phyloP scores from a whole-genome alignment of 1,140 invertebrate species.

The Danaus plexippus region DNA sequence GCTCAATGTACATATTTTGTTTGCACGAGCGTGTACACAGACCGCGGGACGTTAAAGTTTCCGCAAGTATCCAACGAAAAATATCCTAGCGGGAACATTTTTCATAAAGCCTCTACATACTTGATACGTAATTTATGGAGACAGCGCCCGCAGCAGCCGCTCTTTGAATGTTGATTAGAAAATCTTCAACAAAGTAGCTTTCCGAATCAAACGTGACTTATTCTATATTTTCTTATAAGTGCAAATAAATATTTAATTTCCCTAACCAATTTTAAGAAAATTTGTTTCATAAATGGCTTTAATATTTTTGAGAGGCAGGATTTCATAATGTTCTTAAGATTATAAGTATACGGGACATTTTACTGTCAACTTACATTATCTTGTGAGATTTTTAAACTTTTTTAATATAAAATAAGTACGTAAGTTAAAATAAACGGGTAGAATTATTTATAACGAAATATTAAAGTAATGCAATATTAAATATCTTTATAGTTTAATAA shows the following conservation, averaged over 20 bases:
- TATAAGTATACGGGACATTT: no score
- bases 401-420: no score
- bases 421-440: no score
- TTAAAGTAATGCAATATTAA: no score
- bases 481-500: no score
- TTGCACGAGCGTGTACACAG: slow-evolving; percentile 34
- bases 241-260: slow-evolving; percentile 16
- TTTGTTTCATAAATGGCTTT: no score
- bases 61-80: slow-evolving; percentile 32
- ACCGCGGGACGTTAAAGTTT: slow-evolving; percentile 25
- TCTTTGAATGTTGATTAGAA: slow-evolving; percentile 64
- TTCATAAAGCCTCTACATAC: slow-evolving; percentile 62
- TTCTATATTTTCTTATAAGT: slow-evolving; percentile 29
- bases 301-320: no score
- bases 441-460: no score
- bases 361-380: no score
- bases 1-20: slow-evolving; percentile 36
- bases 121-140: slow-evolving; percentile 68
- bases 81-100: slow-evolving; percentile 54
- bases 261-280: no score
- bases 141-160: slow-evolving; percentile 42
- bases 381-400: no score
- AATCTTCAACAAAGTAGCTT: slow-evolving; percentile 36
- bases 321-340: no score
- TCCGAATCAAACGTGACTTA: slow-evolving; percentile 36